These are phyloP conservation scores for Melanostigma gelatinosum DNA, from an alignment of 2,113 vertebrate species.

Conservation along the genomic window DNA sequence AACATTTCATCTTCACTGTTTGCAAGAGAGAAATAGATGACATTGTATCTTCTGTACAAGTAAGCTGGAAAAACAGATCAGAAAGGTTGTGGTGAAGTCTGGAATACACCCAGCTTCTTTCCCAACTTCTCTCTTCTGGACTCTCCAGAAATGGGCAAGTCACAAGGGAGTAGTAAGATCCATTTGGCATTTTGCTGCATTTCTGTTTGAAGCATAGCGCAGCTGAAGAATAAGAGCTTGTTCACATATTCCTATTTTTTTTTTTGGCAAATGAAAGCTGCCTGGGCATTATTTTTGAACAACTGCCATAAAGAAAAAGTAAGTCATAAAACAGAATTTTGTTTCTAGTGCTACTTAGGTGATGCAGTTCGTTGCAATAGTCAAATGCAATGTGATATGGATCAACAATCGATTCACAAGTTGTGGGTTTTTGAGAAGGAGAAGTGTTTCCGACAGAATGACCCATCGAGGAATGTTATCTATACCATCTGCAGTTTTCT, in stretches of 20 bases:
- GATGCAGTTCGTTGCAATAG: not conserved
- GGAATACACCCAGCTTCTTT: not conserved
- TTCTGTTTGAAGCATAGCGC: conserved; percentile 1
- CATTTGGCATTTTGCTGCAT: conserved; percentile 29
- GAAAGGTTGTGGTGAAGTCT: not conserved
- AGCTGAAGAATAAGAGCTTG: not conserved
- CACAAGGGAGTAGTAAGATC: not conserved
- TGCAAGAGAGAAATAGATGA: not conserved
- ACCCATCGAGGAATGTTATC: not conserved
- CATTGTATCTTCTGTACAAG: not conserved
- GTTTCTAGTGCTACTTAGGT: no score
- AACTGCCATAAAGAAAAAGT: not conserved
- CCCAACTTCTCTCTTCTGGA: conserved; percentile 2
- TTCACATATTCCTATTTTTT: not conserved
- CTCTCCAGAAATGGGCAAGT: conserved; percentile 5
- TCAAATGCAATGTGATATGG: not conserved
- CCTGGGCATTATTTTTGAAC: not conserved
- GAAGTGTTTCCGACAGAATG: not conserved
- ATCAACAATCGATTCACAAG: conserved; percentile 8
- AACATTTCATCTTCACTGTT: not conserved
- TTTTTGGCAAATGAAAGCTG: not conserved
- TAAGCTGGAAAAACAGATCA: not conserved
- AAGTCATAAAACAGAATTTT: not conserved
- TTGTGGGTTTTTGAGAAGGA: conserved; percentile 8
- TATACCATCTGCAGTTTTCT: not conserved